Evolutionary conservation across 1,140 invertebrate species (phyloP), one percentile per base, ranked within the genome.

Genomic region (Cylas formicarius): DNA sequence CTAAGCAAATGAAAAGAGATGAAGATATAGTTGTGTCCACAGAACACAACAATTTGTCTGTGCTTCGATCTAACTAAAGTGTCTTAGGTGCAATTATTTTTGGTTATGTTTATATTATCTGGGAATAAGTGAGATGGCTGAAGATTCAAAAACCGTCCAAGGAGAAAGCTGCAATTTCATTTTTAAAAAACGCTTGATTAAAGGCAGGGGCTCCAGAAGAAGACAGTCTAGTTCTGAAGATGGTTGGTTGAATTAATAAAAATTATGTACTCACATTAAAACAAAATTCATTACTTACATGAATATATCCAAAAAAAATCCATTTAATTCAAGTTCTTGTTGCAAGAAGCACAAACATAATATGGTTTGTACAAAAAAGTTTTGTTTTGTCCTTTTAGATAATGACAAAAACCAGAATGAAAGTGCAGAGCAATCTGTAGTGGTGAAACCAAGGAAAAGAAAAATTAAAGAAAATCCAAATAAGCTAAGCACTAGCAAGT

Each of bases 401-500:
- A 22, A 37, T 23, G 38, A 27, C 17, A 29, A 22, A 38, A 44
- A 24, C 21, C 17, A 70, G 70, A 72, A 67, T 36, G 67, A 68
- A 5, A 66, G 69, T 55, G 72, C 72, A 42, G 66, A 66, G 3
- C 65, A 66, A 32, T 71, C 68, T 4, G 62, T 62, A 0, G 57
- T 77, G 5, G 53, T 74, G 9, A 72, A 73, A 42, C 71, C 71
- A 3, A 69, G 67, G n/a, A 73, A 71, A 23, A 69, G 69, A 37
- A 60, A 64, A n/a, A 60, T 67, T 11, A 69, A 68, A 10, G 53
- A 61, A 16, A 80, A 79, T 69, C 76, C 74, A 1, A 72, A 76
- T 55, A 66, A 72, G 32, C 77, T 79, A 57, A 72, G 66, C 29
- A 74, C 75, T 23, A 52, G 31, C 40, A 57, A 55, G 38, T 56